Evolutionary conservation across 2,113 vertebrate genomes (phyloP).

Genomic region (Paradoxurus hermaphroditus): DNA sequence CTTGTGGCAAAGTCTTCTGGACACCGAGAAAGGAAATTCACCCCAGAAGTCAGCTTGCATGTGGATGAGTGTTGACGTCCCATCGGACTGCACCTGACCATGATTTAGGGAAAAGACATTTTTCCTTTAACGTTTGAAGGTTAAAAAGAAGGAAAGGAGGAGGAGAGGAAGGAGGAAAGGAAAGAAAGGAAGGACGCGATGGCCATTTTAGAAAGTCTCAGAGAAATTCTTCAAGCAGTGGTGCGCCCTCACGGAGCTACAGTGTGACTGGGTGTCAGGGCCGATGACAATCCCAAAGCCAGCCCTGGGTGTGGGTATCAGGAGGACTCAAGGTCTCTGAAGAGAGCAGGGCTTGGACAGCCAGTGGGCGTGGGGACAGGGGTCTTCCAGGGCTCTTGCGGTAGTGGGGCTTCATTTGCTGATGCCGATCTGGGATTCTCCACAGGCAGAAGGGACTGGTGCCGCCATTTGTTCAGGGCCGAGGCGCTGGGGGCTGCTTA

Average conservation of each 20-base stretch:
- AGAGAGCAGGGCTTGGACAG: neutral
- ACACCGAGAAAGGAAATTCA: neutral
- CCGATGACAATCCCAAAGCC: slow-evolving; percentile 69
- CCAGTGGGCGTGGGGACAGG: neutral
- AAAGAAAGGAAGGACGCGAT: neutral
- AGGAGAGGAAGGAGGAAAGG: neutral
- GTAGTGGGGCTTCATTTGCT: no score
- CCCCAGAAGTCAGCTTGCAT: neutral
- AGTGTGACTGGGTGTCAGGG: neutral
- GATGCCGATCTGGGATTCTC: neutral
- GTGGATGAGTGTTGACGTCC: neutral
- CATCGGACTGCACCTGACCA: neutral
- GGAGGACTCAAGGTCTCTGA: neutral
- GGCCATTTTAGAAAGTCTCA: neutral
- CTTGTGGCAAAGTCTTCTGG: neutral
- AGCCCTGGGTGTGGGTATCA: slow-evolving; percentile 56
- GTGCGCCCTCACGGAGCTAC: neutral
- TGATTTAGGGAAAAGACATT: neutral
- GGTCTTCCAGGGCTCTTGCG: neutral
- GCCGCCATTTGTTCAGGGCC: neutral
- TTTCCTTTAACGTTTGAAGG: neutral
- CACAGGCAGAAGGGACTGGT: neutral
- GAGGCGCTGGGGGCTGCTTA: slow-evolving; percentile 55
- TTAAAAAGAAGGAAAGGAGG: neutral
- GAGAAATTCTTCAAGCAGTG: neutral